Percentiles rank a stretch among this genome's conserved stretches.
Conservation (phyloP, 30 jellyfish, hydroid and myxozoan genomes). For the Hydractinia echinata region DNA sequence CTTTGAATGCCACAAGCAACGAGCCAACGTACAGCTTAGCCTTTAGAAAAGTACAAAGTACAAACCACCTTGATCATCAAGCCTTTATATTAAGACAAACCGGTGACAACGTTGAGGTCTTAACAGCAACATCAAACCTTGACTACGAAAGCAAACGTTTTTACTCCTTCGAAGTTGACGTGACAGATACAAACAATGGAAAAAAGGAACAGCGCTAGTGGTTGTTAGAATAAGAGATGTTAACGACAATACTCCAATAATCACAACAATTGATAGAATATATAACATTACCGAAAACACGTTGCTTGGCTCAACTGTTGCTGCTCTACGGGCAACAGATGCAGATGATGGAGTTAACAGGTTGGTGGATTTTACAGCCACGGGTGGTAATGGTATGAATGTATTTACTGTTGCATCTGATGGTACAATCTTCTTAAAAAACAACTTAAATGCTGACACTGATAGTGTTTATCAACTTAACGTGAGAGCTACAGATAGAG, state of each 20-base stretch:
- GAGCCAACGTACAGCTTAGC: constrained; percentile 24
- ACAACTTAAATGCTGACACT: constrained; percentile 10
- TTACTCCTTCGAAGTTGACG: constrained; percentile 42
- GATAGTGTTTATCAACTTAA: constrained; percentile 20
- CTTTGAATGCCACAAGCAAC: constrained; percentile 26
- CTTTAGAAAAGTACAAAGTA: background rate
- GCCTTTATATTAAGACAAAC: background rate
- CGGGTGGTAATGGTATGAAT: constrained; percentile 2
- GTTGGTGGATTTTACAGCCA: background rate
- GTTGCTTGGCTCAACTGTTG: constrained; percentile 42
- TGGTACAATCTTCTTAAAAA: constrained; percentile 9
- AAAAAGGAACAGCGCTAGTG: constrained; percentile 33
- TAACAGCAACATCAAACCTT: background rate
- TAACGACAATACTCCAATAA: constrained; percentile 62
- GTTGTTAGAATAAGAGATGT: constrained; percentile 51
- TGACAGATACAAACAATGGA: constrained; percentile 23
- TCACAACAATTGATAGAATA: constrained; percentile 8
- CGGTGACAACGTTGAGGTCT: constrained; percentile 18
- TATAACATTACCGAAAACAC: constrained; percentile 67
- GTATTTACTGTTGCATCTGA: constrained; percentile 19
- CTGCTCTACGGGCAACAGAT: constrained; percentile 60
- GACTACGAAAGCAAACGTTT: constrained; percentile 42
- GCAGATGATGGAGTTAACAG: constrained; percentile 39
- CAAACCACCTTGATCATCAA: background rate
- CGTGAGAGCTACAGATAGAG: constrained; percentile 51